These are phyloP conservation scores for Numenius phaeopus DNA, from an alignment of 2,797 vertebrate genomes.

Conservation along the genomic window DNA sequence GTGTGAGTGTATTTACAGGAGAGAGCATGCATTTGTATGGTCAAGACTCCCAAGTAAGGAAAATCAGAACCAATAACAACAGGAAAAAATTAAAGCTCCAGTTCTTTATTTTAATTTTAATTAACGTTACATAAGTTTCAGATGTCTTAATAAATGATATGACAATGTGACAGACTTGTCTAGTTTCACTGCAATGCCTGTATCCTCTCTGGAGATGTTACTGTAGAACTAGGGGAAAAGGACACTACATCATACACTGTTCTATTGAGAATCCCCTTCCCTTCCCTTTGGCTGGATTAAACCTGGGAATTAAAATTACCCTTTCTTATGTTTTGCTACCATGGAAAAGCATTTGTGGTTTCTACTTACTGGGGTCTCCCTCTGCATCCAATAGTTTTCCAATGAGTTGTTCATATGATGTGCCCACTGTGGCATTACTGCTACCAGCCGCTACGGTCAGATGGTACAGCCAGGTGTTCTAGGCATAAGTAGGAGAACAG, in stretches of 20 bases:
- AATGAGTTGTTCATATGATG: conserved; percentile 90
- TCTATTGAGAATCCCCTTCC: neutral
- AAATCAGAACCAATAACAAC: neutral
- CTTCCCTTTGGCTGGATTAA: neutral
- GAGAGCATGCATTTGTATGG: neutral
- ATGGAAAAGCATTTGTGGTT: neutral
- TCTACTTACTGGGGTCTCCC: conserved; percentile 89
- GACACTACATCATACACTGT: neutral
- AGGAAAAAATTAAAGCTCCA: neutral
- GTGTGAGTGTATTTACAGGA: neutral
- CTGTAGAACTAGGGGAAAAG: neutral
- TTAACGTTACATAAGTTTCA: neutral
- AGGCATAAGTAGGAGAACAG: conserved; percentile 2
- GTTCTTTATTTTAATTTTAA: neutral
- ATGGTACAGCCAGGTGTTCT: conserved; percentile 96
- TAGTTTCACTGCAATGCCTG: neutral
- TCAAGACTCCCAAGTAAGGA: neutral
- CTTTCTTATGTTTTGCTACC: neutral
- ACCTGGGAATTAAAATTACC: neutral
- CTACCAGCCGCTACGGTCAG: conserved; percentile 90
- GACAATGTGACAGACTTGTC: neutral
- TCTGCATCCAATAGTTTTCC: conserved; percentile 90
- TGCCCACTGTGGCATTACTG: conserved; percentile 88
- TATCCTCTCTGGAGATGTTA: neutral
- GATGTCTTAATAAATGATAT: neutral